Base-by-base conservation (phyloP, 2,797 vertebrate species). In the Novumbra hubbsi region DNA sequence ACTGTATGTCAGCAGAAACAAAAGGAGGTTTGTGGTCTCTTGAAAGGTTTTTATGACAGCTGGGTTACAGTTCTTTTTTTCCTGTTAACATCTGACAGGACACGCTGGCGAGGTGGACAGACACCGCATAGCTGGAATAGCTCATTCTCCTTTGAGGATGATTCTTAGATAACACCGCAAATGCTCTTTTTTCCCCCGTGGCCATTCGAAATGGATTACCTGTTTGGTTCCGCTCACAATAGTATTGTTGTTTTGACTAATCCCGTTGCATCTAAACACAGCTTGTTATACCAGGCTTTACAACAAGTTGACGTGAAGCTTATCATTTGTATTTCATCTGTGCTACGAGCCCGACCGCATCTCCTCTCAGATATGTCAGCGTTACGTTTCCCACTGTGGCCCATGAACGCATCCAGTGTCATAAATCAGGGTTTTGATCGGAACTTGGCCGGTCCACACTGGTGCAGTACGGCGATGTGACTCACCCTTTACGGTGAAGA, bases 381-480 rank as follows among this genome's bases (percentile, higher is more conserved):
- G 93, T 92, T 95, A 94, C 93, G 94, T 94, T 93, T 94, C 94
- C 94, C 91, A 92, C 92, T 94, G 90, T 91, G 92, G 92, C 94
- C 90, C 86, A 93, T 93, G 94, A 96, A 95, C 95, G 88, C 96
- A 96, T 95, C 93, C 93, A 93, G 93, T 93, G 87, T 94, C 95
- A 96, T 98, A 97, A 98, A 98, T 98, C 96, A 96, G 93, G 79
- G 82, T 84, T 93, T 84, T 95, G 96, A 97, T 95, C 94, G 96
- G 95, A 96, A 94, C 94, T 95, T 98, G 96, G 96, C 95, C 91
- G 92, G 81, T 83, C 90, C 80, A 93, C 93, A 94, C 89, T 91
- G 80, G 93, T 87, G 85, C 90, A 83, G 83, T 21, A 9, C 55
- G 85, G 94, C 94, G 87, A 91, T 91, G 90, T 90, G 94, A 90